A percentile compares a stretch with the other conserved stretches of the same genome.
Conservation (phyloP, 2,797 vertebrate species). For the Somateria mollissima region DNA sequence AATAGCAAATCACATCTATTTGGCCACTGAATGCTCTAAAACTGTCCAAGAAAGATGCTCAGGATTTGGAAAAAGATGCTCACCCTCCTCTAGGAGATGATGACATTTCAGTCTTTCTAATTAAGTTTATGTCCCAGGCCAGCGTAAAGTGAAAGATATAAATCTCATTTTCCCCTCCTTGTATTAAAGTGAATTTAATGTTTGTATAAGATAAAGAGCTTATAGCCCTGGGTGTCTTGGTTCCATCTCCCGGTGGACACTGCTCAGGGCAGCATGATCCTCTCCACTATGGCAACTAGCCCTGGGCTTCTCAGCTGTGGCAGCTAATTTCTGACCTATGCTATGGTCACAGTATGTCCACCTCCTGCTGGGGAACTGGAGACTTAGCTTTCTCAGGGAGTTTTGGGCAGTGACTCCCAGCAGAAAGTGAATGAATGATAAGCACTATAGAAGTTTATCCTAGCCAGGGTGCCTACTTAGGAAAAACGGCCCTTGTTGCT, state of each 20-base stretch:
- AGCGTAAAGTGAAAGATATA: constrained; percentile 38
- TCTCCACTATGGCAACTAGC: not conserved
- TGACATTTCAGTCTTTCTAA: constrained; percentile 58
- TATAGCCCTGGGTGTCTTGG: not conserved
- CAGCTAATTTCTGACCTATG: not conserved
- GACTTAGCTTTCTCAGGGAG: not conserved
- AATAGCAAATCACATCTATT: not conserved
- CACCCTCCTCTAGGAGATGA: constrained; percentile 43
- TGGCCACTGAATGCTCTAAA: not conserved
- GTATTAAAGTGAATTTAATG: constrained; percentile 42
- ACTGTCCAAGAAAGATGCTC: constrained; percentile 16
- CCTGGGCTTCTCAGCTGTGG: not conserved
- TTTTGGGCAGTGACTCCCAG: not conserved
- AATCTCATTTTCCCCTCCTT: constrained; percentile 1
- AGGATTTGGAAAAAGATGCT: not conserved
- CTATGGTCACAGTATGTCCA: not conserved
- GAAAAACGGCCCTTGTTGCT: not conserved
- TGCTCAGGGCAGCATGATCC: not conserved
- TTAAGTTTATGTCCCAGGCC: constrained; percentile 35
- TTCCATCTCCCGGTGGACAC: not conserved
- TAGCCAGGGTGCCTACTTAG: not conserved
- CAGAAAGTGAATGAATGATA: not conserved
- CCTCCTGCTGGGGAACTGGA: not conserved
- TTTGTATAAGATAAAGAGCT: constrained; percentile 44
- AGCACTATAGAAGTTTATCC: not conserved